Evolutionary conservation across 2,888 invertebrate genomes (phyloP).

Genomic region (Drosophila nr. medialis): DNA sequence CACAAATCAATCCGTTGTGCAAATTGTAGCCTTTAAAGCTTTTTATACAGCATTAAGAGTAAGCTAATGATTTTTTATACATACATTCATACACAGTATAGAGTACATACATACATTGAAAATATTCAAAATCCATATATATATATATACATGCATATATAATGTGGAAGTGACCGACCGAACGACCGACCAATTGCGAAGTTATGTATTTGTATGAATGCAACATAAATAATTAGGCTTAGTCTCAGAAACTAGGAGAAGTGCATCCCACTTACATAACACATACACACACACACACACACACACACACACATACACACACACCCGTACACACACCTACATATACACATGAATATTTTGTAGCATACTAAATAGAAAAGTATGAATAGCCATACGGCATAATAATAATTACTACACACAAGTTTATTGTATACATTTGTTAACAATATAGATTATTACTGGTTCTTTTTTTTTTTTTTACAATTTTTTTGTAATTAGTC

Average conservation of each 20-base stretch:
- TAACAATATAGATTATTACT: slow-evolving; percentile 38
- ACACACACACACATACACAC: neutral
- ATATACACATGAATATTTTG: slow-evolving; percentile 11
- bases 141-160: slow-evolving; percentile 17
- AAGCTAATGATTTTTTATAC: slow-evolving; percentile 43
- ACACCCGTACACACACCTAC: slow-evolving; percentile 6
- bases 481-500: slow-evolving; percentile 21
- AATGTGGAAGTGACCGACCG: slow-evolving; percentile 76
- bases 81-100: slow-evolving; percentile 26
- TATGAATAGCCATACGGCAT: slow-evolving; percentile 8
- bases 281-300: neutral
- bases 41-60: slow-evolving; percentile 44
- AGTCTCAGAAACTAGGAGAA: slow-evolving; percentile 11
- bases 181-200: slow-evolving; percentile 78
- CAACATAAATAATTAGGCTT: slow-evolving; percentile 27
- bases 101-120: slow-evolving; percentile 1
- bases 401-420: slow-evolving; percentile 14
- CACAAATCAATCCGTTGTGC: slow-evolving; percentile 47
- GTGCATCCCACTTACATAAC: slow-evolving; percentile 14
- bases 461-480: slow-evolving; percentile 30
- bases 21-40: slow-evolving; percentile 41
- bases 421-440: slow-evolving; percentile 43
- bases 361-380: neutral
- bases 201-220: slow-evolving; percentile 49
- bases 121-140: slow-evolving; percentile 3